Evolutionary conservation across 2,113 vertebrate genomes (phyloP).

Genomic region (Phalacrocorax carbo): DNA sequence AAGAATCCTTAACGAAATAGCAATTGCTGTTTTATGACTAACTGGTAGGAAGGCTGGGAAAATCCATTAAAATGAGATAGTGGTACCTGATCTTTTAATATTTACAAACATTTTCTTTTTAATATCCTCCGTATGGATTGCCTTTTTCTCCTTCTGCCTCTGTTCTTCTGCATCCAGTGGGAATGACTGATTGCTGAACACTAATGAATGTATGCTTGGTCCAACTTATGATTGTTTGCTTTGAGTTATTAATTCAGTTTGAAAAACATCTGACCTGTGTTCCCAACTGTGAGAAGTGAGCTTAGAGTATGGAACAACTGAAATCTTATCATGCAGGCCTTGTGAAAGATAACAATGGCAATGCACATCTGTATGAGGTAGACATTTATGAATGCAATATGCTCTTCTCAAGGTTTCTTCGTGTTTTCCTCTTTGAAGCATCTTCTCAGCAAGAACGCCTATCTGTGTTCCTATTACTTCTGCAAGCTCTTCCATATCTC

Average conservation of each 20-base stretch:
- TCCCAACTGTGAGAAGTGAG: neutral
- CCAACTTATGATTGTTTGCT: neutral
- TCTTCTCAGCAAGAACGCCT: neutral
- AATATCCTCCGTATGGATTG: neutral
- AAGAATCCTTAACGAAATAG: neutral
- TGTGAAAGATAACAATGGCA: neutral
- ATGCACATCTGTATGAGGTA: neutral
- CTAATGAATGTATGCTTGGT: neutral
- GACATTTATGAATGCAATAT: neutral
- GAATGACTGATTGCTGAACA: neutral
- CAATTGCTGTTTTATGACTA: neutral
- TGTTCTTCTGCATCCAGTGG: neutral
- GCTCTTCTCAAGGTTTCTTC: neutral
- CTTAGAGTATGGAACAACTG: neutral
- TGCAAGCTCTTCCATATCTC: slow-evolving; percentile 18
- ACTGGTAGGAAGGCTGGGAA: neutral
- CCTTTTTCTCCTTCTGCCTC: neutral
- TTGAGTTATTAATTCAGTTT: neutral
- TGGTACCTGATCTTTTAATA: neutral
- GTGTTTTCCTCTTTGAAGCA: neutral
- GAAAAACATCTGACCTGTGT: neutral
- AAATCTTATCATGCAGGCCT: neutral
- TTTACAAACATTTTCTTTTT: neutral
- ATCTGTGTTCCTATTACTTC: neutral
- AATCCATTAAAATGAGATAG: neutral